These are phyloP conservation scores for Electrophaes corylata DNA, from an alignment of 2,888 invertebrate species.

Conservation along the genomic window DNA sequence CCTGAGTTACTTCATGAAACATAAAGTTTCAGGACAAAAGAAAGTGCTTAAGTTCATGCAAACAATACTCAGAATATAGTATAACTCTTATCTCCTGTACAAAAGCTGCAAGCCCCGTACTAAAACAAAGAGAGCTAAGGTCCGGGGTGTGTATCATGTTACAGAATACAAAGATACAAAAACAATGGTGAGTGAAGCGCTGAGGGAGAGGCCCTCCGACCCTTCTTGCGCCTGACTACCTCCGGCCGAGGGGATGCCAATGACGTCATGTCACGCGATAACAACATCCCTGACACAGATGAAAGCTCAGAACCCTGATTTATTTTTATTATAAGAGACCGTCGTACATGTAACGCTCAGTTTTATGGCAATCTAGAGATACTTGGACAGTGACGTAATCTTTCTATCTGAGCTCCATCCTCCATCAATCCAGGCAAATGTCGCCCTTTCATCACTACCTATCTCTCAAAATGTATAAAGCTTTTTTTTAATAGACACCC, in stretches of 20 bases:
- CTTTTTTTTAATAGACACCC: too few relatives aligned
- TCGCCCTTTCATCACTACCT: neutral
- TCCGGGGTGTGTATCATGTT: neutral
- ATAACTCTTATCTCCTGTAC: neutral
- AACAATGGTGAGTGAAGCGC: slow-evolving; percentile 2
- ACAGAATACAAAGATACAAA: slow-evolving; percentile 13
- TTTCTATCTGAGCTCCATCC: neutral
- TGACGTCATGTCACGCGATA: slow-evolving; percentile 14
- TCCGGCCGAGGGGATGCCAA: slow-evolving; percentile 6
- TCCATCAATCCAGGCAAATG: slow-evolving; percentile 8
- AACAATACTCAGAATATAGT: too few relatives aligned
- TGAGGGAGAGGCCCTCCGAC: slow-evolving; percentile 1
- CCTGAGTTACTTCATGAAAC: too few relatives aligned
- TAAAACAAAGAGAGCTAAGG: neutral
- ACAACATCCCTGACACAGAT: neutral
- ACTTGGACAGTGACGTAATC: slow-evolving; percentile 2
- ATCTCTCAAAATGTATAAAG: neutral
- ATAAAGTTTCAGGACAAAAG: too few relatives aligned
- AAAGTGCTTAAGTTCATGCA: too few relatives aligned
- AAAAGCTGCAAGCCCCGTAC: neutral
- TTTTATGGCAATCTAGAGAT: slow-evolving; percentile 11
- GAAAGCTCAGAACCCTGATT: slow-evolving; percentile 6
- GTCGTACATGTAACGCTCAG: slow-evolving; percentile 8
- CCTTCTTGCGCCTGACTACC: neutral
- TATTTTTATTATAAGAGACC: slow-evolving; percentile 1